Evolutionary conservation across 2,888 invertebrate genomes (phyloP).

Genomic region (Ennomos quercinarius): DNA sequence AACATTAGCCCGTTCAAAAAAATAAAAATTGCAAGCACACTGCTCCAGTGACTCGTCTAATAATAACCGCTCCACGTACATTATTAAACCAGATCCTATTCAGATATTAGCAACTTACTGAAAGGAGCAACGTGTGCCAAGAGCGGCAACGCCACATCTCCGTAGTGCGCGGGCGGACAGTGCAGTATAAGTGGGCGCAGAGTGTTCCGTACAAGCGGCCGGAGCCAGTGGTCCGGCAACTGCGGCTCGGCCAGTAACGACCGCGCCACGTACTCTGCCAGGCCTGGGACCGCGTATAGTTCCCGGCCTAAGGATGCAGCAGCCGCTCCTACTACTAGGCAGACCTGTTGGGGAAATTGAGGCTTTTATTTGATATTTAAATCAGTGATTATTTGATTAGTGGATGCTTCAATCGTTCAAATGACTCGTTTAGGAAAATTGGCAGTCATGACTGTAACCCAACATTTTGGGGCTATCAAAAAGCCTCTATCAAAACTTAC

Average conservation of each 20-base stretch:
- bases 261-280: constrained; percentile 90
- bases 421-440: no score
- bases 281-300: constrained; percentile 91
- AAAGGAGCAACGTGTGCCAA: constrained; percentile 91
- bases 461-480: no score
- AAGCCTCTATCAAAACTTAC: no score
- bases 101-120: constrained; percentile 83
- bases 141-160: constrained; percentile 91
- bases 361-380: no score
- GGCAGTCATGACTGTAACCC: no score
- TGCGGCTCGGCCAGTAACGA: constrained; percentile 89
- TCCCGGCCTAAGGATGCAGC: constrained; percentile 93
- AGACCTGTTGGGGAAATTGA: constrained; percentile 72
- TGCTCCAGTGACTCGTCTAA: no score
- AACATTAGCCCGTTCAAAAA: no score
- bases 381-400: no score
- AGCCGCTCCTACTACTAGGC: constrained; percentile 86
- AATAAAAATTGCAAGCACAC: no score
- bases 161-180: constrained; percentile 93
- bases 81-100: no score
- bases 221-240: constrained; percentile 94
- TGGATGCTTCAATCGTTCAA: no score
- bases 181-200: constrained; percentile 94
- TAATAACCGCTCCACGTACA: no score
- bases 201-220: constrained; percentile 93